Conservation (phyloP, 2,113 vertebrate genomes). For the Cynocephalus volans region DNA sequence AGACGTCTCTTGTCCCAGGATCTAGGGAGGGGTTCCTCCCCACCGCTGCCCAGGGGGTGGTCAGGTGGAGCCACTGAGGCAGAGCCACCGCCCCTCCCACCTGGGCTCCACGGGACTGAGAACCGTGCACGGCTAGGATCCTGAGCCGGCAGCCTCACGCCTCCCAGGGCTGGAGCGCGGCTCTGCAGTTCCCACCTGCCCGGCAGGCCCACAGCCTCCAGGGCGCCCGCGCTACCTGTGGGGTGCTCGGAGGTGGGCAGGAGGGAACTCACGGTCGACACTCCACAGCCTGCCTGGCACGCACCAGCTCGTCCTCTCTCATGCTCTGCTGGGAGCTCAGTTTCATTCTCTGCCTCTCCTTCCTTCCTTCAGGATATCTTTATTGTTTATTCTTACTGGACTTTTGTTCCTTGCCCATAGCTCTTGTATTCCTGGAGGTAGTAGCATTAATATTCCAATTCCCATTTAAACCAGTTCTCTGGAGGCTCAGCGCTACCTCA, state of each 20-base stretch:
- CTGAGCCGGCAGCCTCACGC: neutral
- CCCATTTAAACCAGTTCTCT: neutral
- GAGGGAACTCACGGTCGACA: neutral
- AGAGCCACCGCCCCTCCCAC: rapidly evolving
- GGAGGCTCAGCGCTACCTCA: too few species aligned
- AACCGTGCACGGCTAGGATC: rapidly evolving
- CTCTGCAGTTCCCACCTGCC: neutral
- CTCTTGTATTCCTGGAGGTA: neutral
- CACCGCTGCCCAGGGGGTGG: neutral
- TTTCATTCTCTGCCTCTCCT: neutral
- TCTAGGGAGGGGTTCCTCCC: neutral
- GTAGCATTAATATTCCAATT: neutral
- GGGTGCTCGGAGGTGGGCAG: rapidly evolving
- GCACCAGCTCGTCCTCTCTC: neutral
- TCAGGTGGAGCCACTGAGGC: rapidly evolving
- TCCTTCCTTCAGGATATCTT: neutral
- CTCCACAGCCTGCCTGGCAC: neutral
- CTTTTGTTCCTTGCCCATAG: neutral
- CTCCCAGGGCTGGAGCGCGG: neutral
- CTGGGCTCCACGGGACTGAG: neutral
- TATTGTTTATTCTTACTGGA: neutral
- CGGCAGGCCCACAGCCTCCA: neutral
- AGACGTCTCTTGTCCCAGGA: neutral
- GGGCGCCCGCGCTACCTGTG: too few species aligned
- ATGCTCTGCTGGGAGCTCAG: neutral